Evolutionary conservation across 1,140 invertebrate genomes (phyloP), one percentile per base, ranked within the genome.

Genomic region (Parapsyche elsis): DNA sequence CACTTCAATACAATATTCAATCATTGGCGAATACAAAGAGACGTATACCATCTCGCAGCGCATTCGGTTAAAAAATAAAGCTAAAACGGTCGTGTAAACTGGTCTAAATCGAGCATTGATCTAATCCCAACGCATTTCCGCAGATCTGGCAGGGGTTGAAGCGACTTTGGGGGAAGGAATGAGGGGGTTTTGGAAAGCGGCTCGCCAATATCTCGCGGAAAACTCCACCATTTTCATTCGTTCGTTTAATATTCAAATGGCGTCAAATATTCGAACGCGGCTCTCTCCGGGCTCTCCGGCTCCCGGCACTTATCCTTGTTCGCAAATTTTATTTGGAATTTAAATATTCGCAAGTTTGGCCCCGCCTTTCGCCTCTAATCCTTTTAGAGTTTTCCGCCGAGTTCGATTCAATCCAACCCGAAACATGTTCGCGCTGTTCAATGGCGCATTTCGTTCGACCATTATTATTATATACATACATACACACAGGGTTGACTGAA

Each of bases 241-340:
- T 67, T 26, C 61, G 61, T 53, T 53, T 53, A 53, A 67, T 67
- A 67, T 67, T 67, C 61, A 67, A 67, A 67, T 67, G 61, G 61
- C 61, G 61, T 67, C 61, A 67, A 67, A 67, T 67, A 67, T 67
- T 67, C 61, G 61, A 67, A 67, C 24, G 61, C 61, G 24, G 21
- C 19, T 16, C 61, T 53, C 49, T 12, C 12, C 49, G 49, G n/a
- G 30, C 30, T 38, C 30, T 38, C 30, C 30, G 30, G 30, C 30
- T 38, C 30, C 30, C 30, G 21, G 61, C 61, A 67, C 61, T 67
- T 67, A 67, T 26, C 24, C 24, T 16, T 19, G 19, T 67, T 67
- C 24, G 61, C 19, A 67, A 67, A 67, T 23, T 67, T 67, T 67
- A 26, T 67, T 67, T 23, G 19, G 21, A 67, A 67, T 67, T 67